Evolutionary conservation across 1,140 invertebrate species (phyloP).

Genomic region (Tribolium madens): DNA sequence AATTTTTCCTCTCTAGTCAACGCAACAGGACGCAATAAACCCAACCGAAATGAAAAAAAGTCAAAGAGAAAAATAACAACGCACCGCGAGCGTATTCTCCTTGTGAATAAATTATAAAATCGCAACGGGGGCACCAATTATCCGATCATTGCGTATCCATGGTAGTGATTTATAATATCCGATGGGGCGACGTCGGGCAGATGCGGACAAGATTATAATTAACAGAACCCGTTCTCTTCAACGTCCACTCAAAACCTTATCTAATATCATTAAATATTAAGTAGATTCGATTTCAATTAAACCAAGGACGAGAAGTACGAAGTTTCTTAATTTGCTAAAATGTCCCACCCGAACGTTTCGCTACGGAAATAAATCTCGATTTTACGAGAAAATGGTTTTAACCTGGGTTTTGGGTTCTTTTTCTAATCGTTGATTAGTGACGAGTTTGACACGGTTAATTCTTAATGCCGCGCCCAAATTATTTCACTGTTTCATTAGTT

Average conservation of each 20-base stretch:
- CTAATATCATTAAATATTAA: conserved; percentile 39
- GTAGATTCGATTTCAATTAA: conserved; percentile 34
- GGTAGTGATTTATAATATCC: conserved; percentile 55
- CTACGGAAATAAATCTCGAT: background rate
- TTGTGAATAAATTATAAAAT: conserved; percentile 56
- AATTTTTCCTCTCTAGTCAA: too few species aligned
- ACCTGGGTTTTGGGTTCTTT: background rate
- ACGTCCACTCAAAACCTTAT: conserved; percentile 23
- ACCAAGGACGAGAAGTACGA: conserved; percentile 10
- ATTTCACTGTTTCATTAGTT: conserved; percentile 24
- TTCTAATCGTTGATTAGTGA: conserved; percentile 25
- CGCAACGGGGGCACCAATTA: conserved; percentile 58
- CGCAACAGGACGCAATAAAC: background rate
- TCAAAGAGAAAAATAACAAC: background rate
- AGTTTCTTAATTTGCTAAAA: conserved; percentile 9
- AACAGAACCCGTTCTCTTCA: conserved; percentile 45
- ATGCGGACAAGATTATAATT: conserved; percentile 52
- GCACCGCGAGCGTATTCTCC: background rate
- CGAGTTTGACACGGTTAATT: conserved; percentile 40
- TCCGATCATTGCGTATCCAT: conserved; percentile 56
- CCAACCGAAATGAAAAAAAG: background rate
- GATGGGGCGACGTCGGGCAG: conserved; percentile 46
- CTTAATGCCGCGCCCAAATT: conserved; percentile 24
- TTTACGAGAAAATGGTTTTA: conserved; percentile 26
- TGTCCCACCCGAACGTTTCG: background rate